These are phyloP conservation scores for Urocolius indicus DNA, from an alignment of 2,113 vertebrate genomes.

Conservation along the genomic window DNA sequence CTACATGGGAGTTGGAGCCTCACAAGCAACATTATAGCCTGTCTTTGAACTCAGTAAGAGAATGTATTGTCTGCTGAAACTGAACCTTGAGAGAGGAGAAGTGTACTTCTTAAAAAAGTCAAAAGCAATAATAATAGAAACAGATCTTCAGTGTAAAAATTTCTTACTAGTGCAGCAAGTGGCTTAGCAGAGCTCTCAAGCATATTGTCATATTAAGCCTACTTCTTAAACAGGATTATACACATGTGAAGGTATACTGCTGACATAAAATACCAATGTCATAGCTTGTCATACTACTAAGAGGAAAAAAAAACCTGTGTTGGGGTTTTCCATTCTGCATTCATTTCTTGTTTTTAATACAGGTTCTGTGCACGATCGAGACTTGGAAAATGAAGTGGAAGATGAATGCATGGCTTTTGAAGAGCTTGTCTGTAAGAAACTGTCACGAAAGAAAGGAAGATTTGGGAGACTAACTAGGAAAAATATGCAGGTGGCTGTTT, in stretches of 20 bases:
- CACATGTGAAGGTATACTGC: background rate
- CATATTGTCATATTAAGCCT: background rate
- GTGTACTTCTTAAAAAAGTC: background rate
- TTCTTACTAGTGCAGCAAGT: background rate
- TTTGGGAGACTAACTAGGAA: constrained; percentile 38
- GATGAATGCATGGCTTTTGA: constrained; percentile 74
- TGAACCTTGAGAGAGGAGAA: background rate
- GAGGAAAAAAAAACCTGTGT: background rate
- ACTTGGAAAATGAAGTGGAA: constrained; percentile 76
- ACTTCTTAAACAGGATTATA: background rate
- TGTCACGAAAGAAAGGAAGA: constrained; percentile 57
- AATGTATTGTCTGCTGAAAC: background rate
- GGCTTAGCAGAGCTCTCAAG: background rate
- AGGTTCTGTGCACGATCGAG: constrained; percentile 58
- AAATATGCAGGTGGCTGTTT: background rate
- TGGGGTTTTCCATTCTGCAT: background rate
- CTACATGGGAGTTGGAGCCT: background rate
- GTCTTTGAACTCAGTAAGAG: background rate
- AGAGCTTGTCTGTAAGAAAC: constrained; percentile 71
- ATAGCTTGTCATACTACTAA: background rate
- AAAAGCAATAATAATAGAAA: background rate
- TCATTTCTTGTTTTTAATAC: background rate
- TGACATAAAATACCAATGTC: background rate
- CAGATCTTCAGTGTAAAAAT: background rate
- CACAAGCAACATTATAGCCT: background rate